Evolutionary conservation across 2,113 vertebrate species (phyloP).

Genomic region (Oxygymnocypris stewartii): DNA sequence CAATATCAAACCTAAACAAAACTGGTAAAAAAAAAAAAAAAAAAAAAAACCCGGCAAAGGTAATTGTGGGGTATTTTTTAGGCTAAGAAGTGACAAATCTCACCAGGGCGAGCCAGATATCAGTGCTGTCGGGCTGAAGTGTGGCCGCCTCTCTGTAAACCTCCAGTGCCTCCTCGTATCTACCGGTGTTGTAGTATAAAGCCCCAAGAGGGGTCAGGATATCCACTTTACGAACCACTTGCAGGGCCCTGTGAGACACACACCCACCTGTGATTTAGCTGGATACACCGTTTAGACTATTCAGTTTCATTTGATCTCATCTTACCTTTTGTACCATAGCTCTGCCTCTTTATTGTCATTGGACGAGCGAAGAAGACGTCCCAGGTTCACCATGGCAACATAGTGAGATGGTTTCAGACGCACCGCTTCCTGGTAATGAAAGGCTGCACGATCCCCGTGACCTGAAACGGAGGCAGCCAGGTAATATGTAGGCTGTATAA

Average conservation of each 20-base stretch:
- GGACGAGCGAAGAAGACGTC: slow-evolving; percentile 88
- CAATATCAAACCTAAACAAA: background rate
- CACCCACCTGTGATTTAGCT: background rate
- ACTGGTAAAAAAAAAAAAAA: background rate
- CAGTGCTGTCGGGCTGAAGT: slow-evolving; percentile 83
- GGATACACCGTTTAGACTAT: background rate
- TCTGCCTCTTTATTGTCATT: slow-evolving; percentile 88
- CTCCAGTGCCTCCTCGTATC: slow-evolving; percentile 85
- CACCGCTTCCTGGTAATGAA: slow-evolving; percentile 90
- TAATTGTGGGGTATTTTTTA: background rate
- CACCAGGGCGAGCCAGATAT: slow-evolving; percentile 90
- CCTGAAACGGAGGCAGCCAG: slow-evolving; percentile 68
- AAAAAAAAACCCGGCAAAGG: background rate
- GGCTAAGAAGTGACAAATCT: slow-evolving; percentile 54
- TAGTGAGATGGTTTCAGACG: slow-evolving; percentile 86
- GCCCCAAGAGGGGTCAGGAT: slow-evolving; percentile 89
- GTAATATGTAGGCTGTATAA: background rate
- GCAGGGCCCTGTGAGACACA: slow-evolving; percentile 78
- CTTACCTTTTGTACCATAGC: slow-evolving; percentile 90
- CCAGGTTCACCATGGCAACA: slow-evolving; percentile 96
- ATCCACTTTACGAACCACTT: slow-evolving; percentile 85
- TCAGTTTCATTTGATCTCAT: slow-evolving; percentile 1
- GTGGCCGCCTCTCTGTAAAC: slow-evolving; percentile 84
- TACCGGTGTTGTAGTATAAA: slow-evolving; percentile 93
- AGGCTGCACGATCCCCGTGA: slow-evolving; percentile 78